Evolutionary conservation across 1,140 invertebrate genomes (phyloP).

Genomic region (Zaprionus tsacasi): DNA sequence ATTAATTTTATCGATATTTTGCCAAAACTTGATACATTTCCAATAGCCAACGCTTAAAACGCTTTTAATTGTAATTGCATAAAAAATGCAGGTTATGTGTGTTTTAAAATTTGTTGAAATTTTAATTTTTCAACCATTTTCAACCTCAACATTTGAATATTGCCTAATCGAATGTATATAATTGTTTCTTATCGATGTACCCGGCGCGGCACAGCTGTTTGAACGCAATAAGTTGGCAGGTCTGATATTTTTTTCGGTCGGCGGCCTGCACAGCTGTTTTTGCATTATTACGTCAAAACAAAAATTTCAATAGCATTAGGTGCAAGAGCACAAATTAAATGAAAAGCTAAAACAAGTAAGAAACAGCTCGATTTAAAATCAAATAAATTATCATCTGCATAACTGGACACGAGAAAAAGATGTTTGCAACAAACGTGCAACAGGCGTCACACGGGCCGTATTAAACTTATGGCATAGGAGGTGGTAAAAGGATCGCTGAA

Average conservation of each 20-base stretch:
- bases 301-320: slow-evolving; percentile 47
- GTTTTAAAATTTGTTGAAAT: neutral
- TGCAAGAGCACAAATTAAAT: slow-evolving; percentile 51
- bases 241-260: slow-evolving; percentile 3
- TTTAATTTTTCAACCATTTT: neutral
- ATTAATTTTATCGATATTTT: slow-evolving; percentile 1
- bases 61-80: neutral
- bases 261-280: slow-evolving; percentile 55
- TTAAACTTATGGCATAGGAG: neutral
- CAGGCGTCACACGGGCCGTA: slow-evolving; percentile 15
- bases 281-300: slow-evolving; percentile 75
- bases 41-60: neutral
- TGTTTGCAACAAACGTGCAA: slow-evolving; percentile 25
- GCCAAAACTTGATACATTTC: neutral
- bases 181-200: slow-evolving; percentile 1
- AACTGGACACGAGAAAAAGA: slow-evolving; percentile 7
- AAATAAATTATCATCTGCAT: neutral
- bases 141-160: neutral
- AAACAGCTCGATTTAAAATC: neutral
- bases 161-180: neutral
- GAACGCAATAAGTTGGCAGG: slow-evolving; percentile 19
- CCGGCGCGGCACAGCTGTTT: slow-evolving; percentile 8
- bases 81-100: neutral
- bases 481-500: slow-evolving; percentile 10
- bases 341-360: slow-evolving; percentile 28